These are phyloP conservation scores for Aeoliscus strigatus DNA, from an alignment of 2,797 vertebrate species.

Conservation along the genomic window DNA sequence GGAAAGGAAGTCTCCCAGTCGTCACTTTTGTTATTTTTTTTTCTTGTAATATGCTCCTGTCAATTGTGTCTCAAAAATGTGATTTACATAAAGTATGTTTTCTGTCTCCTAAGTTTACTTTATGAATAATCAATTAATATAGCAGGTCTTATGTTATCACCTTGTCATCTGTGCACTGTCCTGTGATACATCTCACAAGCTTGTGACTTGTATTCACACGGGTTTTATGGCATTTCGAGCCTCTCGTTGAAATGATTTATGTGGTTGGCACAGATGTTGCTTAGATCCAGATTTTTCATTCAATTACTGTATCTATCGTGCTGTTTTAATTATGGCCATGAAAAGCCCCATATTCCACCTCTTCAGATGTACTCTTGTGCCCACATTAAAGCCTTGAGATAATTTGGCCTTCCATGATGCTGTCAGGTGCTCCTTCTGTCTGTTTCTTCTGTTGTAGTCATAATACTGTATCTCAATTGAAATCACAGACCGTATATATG, in stretches of 20 bases:
- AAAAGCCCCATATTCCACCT: conserved; percentile 72
- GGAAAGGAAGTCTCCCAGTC: no score
- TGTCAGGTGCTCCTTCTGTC: conserved; percentile 51
- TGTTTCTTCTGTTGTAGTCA: conserved; percentile 6
- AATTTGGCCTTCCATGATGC: conserved; percentile 60
- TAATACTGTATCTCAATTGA: neutral
- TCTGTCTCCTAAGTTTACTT: conserved; percentile 39
- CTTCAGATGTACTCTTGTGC: conserved; percentile 70
- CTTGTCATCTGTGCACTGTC: conserved; percentile 50
- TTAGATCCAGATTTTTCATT: conserved; percentile 80
- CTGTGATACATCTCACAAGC: conserved; percentile 67
- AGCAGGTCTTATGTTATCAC: conserved; percentile 62
- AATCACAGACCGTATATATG: no score
- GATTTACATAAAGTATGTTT: no score
- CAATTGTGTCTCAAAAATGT: no score
- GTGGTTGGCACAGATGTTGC: conserved; percentile 80
- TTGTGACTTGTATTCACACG: conserved; percentile 67
- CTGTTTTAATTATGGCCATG: conserved; percentile 81
- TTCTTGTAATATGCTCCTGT: no score
- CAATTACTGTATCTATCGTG: conserved; percentile 80
- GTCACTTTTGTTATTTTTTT: no score
- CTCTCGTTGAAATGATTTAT: conserved; percentile 81
- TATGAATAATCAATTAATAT: conserved; percentile 54
- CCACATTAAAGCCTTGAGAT: conserved; percentile 67
- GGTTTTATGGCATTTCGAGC: conserved; percentile 73